Evolutionary conservation across 1,140 invertebrate species (phyloP).

Genomic region (Papilio glaucus): DNA sequence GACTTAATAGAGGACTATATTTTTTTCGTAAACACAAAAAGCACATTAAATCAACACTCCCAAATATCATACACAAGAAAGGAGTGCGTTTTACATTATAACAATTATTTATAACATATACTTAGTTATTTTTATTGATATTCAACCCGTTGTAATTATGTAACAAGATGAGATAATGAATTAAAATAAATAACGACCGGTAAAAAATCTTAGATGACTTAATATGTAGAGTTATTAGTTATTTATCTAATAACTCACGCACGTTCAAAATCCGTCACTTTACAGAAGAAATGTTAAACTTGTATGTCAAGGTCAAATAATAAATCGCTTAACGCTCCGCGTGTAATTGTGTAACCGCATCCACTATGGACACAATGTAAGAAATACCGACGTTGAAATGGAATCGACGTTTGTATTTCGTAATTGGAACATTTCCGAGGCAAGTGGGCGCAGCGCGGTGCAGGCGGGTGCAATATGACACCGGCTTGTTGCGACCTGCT

Average conservation of each 20-base stretch:
- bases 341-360: neutral
- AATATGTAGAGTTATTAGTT: constrained; percentile 2
- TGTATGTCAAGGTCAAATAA: constrained; percentile 14
- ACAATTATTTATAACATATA: neutral
- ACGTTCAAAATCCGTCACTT: neutral
- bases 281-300: neutral
- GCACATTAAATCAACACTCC: neutral
- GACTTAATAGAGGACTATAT: no score
- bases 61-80: neutral
- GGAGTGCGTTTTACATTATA: no score
- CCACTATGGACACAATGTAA: constrained; percentile 24
- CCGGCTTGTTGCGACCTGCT: neutral
- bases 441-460: constrained; percentile 13
- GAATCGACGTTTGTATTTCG: constrained; percentile 24
- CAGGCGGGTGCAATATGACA: constrained; percentile 24
- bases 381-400: constrained; percentile 29
- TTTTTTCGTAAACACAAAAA: neutral
- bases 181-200: neutral
- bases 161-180: neutral
- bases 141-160: neutral
- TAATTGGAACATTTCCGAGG: constrained; percentile 29
- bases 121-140: neutral
- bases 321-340: constrained; percentile 11
- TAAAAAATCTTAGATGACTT: constrained; percentile 1
- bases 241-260: neutral